Base-by-base conservation (phyloP, 1,140 invertebrate species). In the Papilio helenus region DNA sequence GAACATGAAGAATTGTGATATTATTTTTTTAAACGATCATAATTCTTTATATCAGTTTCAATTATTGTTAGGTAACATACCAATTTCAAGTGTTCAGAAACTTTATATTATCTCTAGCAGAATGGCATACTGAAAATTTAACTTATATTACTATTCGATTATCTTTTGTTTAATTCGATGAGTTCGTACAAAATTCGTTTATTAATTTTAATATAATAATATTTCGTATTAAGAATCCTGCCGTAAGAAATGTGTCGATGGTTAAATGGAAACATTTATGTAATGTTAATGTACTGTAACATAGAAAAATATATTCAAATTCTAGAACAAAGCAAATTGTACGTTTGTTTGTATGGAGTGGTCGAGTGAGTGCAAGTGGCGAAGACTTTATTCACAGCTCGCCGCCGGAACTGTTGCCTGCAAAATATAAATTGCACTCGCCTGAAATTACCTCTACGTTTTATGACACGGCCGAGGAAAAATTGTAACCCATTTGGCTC, bases 371-470 rank as follows among this genome's bases (percentile, higher is more conserved):
- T 84, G 85, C 82, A 84, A 86, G 83, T 86, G 84, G 82, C 79
- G 85, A 87, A 88, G 82, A 83, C 84, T 88, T 88, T 88, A 90
- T 90, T 87, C 85, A 84, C 83, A 84, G 83, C 85, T 79, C 87
- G 81, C 83, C 86, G 72, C 76, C 80, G 79, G 83, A 81, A 87
- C 82, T 82, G 85, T 82, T 88, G 82, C 80, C 79, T 81, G 83
- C 84, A 85, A 89, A 89, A 86, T 89, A 89, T 92, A 90, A 91
- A 90, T 88, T 88, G 86, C 85, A 84, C 84, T 86, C 83, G 87
- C 82, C 85, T 87, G 83, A 88, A 92, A 90, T 92, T 90, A 90
- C 85, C 86, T 87, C 83, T 82, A 85, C 86, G 83, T 84, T 90
- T 90, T 89, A 89, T 87, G 86, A 89, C 85, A 88, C 84, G 86